phyloP scores from a whole-genome alignment of 2,888 invertebrate genomes.

The Uropetala carovei region DNA sequence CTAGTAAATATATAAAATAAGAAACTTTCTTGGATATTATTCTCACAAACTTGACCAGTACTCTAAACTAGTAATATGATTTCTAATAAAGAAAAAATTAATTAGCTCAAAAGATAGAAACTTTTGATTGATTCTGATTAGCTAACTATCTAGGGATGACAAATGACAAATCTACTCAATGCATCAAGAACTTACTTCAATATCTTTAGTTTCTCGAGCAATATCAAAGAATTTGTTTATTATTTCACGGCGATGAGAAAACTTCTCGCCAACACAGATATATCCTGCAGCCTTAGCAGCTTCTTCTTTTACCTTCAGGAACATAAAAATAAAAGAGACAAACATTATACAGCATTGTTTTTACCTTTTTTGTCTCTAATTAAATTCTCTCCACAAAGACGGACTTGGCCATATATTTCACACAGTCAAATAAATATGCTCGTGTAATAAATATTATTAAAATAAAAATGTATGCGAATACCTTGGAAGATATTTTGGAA shows the following conservation, averaged over 20 bases:
- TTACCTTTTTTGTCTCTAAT: no score
- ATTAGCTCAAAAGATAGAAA: background rate
- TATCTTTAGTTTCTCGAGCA: constrained; percentile 81
- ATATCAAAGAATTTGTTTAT: constrained; percentile 86
- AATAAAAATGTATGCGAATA: constrained; percentile 73
- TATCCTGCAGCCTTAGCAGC: constrained; percentile 87
- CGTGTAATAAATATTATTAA: background rate
- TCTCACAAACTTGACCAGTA: no score
- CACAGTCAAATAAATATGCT: background rate
- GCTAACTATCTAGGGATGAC: background rate
- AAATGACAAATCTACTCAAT: constrained; percentile 68
- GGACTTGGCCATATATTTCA: background rate
- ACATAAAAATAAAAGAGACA: background rate
- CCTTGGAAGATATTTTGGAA: constrained; percentile 83
- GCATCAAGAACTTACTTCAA: constrained; percentile 41
- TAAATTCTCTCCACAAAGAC: no score
- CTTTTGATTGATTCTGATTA: background rate
- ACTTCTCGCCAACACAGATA: constrained; percentile 88
- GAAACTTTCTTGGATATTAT: no score
- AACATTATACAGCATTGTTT: background rate
- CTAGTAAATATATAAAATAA: no score
- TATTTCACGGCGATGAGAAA: constrained; percentile 84
- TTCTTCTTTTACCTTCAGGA: constrained; percentile 79
- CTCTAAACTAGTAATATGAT: no score
- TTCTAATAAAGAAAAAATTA: background rate